These are phyloP conservation scores for Taxidea taxus DNA, from an alignment of 2,113 vertebrate species.

Conservation along the genomic window DNA sequence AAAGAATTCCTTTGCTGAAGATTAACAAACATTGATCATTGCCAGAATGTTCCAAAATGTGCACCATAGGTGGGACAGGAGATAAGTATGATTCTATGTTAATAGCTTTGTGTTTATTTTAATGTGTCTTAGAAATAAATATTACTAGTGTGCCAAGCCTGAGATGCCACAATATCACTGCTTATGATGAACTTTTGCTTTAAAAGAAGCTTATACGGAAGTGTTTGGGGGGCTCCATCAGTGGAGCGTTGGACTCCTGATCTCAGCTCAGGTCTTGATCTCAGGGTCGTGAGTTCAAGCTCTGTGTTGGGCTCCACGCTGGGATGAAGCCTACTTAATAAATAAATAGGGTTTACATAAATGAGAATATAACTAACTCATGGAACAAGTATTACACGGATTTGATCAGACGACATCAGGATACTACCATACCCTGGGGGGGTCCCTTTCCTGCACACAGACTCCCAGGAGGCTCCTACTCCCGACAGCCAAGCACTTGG, in stretches of 20 bases:
- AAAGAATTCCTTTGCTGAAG: conserved; percentile 77
- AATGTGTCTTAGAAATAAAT: background rate
- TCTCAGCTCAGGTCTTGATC: background rate
- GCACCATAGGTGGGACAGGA: background rate
- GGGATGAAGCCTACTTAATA: too few relatives aligned
- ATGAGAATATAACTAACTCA: background rate
- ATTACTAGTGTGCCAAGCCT: background rate
- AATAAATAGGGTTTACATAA: background rate
- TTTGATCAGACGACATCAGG: rapidly evolving
- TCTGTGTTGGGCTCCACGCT: background rate
- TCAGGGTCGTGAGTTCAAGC: background rate
- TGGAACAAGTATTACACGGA: background rate
- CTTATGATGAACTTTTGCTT: background rate
- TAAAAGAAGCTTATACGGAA: background rate
- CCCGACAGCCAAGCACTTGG: rapidly evolving
- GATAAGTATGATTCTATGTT: background rate
- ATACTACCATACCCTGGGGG: rapidly evolving
- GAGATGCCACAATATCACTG: background rate
- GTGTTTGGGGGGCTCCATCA: background rate
- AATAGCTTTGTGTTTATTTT: background rate
- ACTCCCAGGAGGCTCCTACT: rapidly evolving
- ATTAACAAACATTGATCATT: conserved; percentile 38
- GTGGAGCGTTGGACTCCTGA: background rate
- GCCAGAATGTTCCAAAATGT: conserved; percentile 43
- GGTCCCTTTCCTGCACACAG: background rate